Base-by-base conservation (phyloP, 2,888 invertebrate species). In the Gnatocerus cornutus region DNA sequence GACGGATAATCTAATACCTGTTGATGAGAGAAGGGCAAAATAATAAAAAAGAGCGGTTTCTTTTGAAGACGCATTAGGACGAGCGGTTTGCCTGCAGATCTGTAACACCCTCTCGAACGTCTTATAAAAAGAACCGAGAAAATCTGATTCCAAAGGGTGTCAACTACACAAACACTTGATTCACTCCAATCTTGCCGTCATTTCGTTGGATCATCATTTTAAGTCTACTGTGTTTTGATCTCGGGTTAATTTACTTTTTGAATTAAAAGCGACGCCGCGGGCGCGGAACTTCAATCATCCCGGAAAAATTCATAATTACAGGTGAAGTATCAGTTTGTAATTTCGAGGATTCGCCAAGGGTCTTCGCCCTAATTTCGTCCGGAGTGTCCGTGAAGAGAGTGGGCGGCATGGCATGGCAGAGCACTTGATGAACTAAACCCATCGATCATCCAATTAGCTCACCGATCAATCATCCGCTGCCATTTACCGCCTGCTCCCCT, bases 401-500 rank as follows among this genome's bases (percentile, higher is more conserved):
- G 78, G 77, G 78, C 76, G 48, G 14, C 46, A n/a, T 7, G 77
- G 55, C 53, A 46, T 14, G 21, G 46, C 46, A 46, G 46, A 67
- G 79, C 79, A 81, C 83, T 84, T 84, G 84, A 84, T 84, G 84
- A 85, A 85, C 85, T 85, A 83, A 84, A 83, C 85, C 87, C 90
- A 92, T 92, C 91, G 89, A 91, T 92, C 92, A 91, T 88, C 89
- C 91, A 92, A 92, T 92, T 92, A 92, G 89, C 85, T 78, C 79
- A 79, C 83, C 87, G 90, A 92, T 92, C 92, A 90, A 91, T 92
- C 92, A 92, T 91, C 87, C 86, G 75, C 85, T 85, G 86, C 86
- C 86, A 86, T 85, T 85, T 85, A 83, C 85, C 84, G 79, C 78
- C 77, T 77, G 78, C 77, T 78, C 77, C 77, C 79, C 78, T 76